Evolutionary conservation across 2,888 invertebrate genomes (phyloP).

Genomic region (Abscondita cerata): DNA sequence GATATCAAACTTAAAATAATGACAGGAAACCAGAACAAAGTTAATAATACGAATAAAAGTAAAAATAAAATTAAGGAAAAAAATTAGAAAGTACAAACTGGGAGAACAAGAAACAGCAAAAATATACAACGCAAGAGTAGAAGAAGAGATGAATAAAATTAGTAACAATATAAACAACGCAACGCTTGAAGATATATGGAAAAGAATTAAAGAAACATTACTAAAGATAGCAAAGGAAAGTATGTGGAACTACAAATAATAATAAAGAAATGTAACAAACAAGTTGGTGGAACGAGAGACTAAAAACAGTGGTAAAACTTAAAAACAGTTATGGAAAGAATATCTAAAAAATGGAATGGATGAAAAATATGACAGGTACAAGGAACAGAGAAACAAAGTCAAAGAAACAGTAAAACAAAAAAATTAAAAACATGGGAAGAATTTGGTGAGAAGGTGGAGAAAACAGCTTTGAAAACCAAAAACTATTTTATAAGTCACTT

Average conservation of each 20-base stretch:
- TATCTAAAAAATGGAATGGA: neutral
- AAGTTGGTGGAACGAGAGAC: slow-evolving; percentile 7
- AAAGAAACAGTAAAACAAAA: too few relatives aligned
- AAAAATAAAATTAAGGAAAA: neutral
- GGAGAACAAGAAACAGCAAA: neutral
- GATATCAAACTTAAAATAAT: neutral
- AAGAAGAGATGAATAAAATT: neutral
- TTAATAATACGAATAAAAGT: neutral
- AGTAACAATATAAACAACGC: neutral
- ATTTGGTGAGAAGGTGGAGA: too few relatives aligned
- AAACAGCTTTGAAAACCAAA: too few relatives aligned
- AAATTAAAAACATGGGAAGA: too few relatives aligned
- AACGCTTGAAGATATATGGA: neutral
- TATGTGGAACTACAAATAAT: slow-evolving; percentile 4
- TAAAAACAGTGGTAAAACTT: neutral
- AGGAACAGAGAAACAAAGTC: neutral
- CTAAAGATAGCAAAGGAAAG: neutral
- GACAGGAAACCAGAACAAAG: neutral
- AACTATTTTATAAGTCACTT: too few relatives aligned
- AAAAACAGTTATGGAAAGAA: neutral
- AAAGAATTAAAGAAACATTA: slow-evolving; percentile 9
- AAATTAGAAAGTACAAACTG: neutral
- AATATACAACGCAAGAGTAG: neutral
- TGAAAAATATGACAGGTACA: too few relatives aligned
- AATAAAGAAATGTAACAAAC: slow-evolving; percentile 7